phyloP scores from a whole-genome alignment of 2,113 vertebrate genomes.

The Pandion haliaetus region DNA sequence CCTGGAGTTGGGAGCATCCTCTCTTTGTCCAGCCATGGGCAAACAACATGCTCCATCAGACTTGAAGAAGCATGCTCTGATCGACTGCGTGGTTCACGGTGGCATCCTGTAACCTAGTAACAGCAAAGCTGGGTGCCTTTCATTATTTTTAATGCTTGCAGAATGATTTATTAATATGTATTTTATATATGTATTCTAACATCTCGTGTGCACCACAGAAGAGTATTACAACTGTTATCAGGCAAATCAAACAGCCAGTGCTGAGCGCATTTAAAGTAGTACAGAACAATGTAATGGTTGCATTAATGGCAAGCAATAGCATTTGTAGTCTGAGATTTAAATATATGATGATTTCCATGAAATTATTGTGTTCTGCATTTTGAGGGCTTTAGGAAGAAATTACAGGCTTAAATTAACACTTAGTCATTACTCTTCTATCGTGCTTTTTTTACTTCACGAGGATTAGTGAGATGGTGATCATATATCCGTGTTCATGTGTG shows the following conservation, averaged over 20 bases:
- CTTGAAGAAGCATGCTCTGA: not conserved
- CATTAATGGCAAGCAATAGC: not conserved
- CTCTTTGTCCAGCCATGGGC: not conserved
- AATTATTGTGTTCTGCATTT: not conserved
- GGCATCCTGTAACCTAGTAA: not conserved
- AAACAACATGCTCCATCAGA: not conserved
- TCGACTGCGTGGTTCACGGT: accelerated
- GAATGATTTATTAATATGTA: not conserved
- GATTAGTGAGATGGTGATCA: not conserved
- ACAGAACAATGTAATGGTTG: not conserved
- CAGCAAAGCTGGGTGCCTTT: not conserved
- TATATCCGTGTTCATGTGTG: not conserved
- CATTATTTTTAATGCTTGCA: not conserved
- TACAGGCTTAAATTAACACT: not conserved
- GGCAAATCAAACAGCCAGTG: not conserved
- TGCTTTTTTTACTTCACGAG: not conserved
- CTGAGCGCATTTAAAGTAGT: not conserved
- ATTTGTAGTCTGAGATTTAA: not conserved
- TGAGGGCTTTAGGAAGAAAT: not conserved
- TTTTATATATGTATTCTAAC: not conserved
- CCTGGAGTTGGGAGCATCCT: not conserved
- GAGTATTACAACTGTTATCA: not conserved
- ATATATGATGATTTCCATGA: not conserved
- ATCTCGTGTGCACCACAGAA: not conserved
- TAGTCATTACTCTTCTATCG: not conserved